phyloP scores from a whole-genome alignment of 2,888 invertebrate species.

The Philonicus albiceps region DNA sequence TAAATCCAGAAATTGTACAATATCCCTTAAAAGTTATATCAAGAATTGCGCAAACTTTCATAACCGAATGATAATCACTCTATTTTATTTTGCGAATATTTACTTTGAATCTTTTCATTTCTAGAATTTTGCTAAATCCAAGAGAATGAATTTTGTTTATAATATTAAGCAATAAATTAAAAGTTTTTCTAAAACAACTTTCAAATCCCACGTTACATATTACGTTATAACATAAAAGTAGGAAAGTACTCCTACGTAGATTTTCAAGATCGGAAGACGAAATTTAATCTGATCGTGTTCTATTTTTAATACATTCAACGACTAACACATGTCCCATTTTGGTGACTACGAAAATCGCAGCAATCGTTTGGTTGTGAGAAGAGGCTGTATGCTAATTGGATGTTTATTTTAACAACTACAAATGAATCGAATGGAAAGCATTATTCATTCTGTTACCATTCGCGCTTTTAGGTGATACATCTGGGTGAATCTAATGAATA shows the following conservation, averaged over 20 bases:
- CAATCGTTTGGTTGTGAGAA: not conserved
- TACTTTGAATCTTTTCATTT: no score
- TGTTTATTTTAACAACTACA: conserved; percentile 33
- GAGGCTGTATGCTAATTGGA: not conserved
- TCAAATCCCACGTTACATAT: not conserved
- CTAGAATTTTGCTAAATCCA: not conserved
- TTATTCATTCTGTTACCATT: conserved; percentile 5
- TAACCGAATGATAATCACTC: not conserved
- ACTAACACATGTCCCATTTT: conserved; percentile 48
- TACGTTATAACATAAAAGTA: not conserved
- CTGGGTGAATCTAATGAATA: not conserved
- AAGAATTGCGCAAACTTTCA: not conserved
- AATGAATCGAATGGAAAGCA: not conserved
- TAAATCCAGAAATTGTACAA: not conserved
- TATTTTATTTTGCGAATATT: not conserved
- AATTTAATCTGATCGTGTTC: conserved; percentile 47
- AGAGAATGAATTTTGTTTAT: not conserved
- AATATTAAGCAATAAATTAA: not conserved
- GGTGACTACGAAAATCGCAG: conserved; percentile 40
- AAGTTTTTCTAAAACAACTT: not conserved
- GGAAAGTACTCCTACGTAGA: conserved; percentile 22
- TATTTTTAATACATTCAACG: conserved; percentile 47
- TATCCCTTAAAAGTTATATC: not conserved
- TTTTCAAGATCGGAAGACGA: conserved; percentile 40
- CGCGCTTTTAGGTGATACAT: not conserved